A percentile compares a stretch with the other conserved stretches of the same genome.
Evolutionary conservation across 2,113 vertebrate species (phyloP).

Genomic region (Lophotis ruficrista): DNA sequence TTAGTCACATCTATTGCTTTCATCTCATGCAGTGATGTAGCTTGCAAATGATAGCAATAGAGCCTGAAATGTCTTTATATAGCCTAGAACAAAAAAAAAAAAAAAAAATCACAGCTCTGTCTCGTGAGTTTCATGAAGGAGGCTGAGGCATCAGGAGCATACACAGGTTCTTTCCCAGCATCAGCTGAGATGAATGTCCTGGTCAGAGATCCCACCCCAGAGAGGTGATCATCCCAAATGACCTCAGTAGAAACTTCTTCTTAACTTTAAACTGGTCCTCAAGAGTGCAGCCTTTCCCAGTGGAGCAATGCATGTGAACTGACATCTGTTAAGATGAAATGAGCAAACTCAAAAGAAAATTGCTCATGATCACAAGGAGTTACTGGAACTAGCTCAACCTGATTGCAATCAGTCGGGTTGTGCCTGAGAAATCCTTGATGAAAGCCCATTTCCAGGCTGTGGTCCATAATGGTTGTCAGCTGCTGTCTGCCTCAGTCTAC

Average conservation of each 20-base stretch:
- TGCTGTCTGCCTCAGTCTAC: background rate
- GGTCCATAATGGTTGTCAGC: background rate
- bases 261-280: background rate
- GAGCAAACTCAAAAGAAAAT: background rate
- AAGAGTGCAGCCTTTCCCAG: background rate
- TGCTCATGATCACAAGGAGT: accelerated
- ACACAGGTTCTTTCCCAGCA: background rate
- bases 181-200: background rate
- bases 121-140: background rate
- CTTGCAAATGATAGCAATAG: background rate
- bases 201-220: background rate
- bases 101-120: background rate
- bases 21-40: background rate
- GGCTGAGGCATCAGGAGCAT: background rate
- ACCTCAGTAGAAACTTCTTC: background rate
- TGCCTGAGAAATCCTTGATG: background rate
- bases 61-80: background rate
- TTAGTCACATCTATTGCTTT: background rate
- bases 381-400: background rate
- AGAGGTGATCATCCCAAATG: background rate
- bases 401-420: background rate
- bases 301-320: background rate
- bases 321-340: background rate
- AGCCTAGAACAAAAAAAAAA: background rate
- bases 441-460: background rate